Base-by-base conservation (phyloP, 2,888 invertebrate genomes). In the Macrophya annulata region DNA sequence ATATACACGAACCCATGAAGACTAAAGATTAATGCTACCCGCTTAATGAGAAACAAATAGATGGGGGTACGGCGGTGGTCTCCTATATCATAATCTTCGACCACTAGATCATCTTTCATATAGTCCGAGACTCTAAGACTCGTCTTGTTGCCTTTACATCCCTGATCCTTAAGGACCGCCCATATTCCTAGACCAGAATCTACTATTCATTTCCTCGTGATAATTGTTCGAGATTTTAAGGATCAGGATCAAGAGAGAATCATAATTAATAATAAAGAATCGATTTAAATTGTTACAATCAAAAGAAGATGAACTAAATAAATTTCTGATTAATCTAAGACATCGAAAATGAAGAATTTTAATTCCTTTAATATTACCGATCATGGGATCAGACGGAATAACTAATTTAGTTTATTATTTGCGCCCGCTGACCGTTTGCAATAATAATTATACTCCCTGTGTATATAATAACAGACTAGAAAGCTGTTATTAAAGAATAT, bases 21-120 rank as follows among this genome's bases (percentile, higher is more conserved):
- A 25, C 86, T 87, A 88, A 91, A 90, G 93, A 93, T 93, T 92
- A 92, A 93, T 92, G 92, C 89, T 85, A 89, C 86, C 86, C 86
- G 88, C 91, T 92, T 93, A 93, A 93, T 92, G 92, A 92, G 92
- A 91, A 91, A 91, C 91, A 92, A 92, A 93, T 92, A 91, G 89
- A 88, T 89, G 88, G 87, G 55, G 83, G 79, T 85, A 72, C 84
- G 83, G 84, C 72, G 77, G 86, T 76, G 87, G 84, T 77, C 85
- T 85, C 86, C 86, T 87, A 86, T 88, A 88, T 88, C 86, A 87
- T 87, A 88, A 87, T 87, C 86, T 87, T 86, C 85, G 79, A 76
- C 74, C 83, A 72, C 83, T 85, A 72, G 79, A 77, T 84, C 85
- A 85, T 82, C 59, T 81, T 81, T 81, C 81, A 81, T 62, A 25